A percentile compares a stretch with the other conserved stretches of the same genome.
These are phyloP conservation scores for Megalurothrips usitatus DNA, from an alignment of 2,888 invertebrate genomes.

Conservation along the genomic window DNA sequence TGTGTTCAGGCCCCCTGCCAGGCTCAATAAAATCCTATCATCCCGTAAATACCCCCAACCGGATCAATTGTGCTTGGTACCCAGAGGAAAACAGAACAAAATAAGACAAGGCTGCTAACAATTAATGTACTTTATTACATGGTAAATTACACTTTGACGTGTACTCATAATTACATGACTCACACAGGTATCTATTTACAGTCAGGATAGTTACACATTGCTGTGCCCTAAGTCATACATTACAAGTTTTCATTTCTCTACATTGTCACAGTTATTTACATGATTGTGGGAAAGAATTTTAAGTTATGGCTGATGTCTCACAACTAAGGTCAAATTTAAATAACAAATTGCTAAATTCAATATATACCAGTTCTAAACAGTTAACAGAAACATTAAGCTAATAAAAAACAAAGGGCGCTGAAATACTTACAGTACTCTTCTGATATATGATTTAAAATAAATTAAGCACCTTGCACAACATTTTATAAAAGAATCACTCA, in stretches of 20 bases:
- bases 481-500: background rate
- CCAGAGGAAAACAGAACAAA: too few species aligned
- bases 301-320: background rate
- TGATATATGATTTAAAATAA: background rate
- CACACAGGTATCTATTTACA: background rate
- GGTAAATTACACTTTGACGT: background rate
- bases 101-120: background rate
- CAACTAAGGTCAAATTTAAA: background rate
- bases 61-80: too few species aligned
- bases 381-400: background rate
- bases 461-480: background rate
- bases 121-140: slow-evolving; percentile 13
- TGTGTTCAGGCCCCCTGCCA: too few species aligned
- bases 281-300: background rate
- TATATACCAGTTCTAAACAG: background rate
- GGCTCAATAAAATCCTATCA: too few species aligned
- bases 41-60: too few species aligned
- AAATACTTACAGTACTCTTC: background rate
- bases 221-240: background rate
- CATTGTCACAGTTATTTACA: background rate
- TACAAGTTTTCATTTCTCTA: background rate
- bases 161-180: background rate
- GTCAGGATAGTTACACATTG: background rate
- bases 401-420: background rate
- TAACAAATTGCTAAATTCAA: slow-evolving; percentile 1